Evolutionary conservation across 2,797 vertebrate species (phyloP).

Genomic region (Galago senegalensis): DNA sequence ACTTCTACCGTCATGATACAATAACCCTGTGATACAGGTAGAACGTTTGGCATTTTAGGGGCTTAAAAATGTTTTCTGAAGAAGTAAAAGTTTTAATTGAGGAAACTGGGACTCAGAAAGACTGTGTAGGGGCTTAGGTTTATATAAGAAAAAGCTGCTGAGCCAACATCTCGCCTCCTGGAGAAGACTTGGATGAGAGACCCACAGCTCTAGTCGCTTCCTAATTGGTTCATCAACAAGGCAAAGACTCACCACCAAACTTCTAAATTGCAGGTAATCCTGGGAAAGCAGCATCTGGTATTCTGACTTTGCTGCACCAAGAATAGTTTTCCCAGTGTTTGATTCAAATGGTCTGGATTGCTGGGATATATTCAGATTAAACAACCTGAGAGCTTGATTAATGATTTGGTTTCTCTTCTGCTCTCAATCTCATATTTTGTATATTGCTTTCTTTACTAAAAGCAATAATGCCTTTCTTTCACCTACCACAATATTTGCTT

Average conservation of each 20-base stretch:
- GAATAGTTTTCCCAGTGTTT: conserved; percentile 1
- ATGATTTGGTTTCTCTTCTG: conserved; percentile 47
- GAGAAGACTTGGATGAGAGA: not conserved
- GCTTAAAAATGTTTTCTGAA: not conserved
- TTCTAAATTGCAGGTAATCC: not conserved
- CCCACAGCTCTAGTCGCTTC: not conserved
- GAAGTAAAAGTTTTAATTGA: conserved; percentile 6
- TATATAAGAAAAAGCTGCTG: not conserved
- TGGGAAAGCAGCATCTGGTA: not conserved
- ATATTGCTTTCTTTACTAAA: conserved; percentile 62
- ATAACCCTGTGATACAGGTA: not conserved
- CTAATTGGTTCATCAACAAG: not conserved
- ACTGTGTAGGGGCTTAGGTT: not conserved
- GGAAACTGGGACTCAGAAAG: not conserved
- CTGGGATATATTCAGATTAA: conserved; percentile 59
- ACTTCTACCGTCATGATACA: not conserved
- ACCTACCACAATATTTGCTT: conserved; percentile 54
- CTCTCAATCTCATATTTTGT: conserved; percentile 45
- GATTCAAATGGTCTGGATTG: not conserved
- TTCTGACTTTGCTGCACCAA: conserved; percentile 38
- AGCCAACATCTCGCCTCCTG: not conserved
- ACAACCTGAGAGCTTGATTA: conserved; percentile 51
- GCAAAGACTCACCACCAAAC: not conserved
- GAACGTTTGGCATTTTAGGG: not conserved
- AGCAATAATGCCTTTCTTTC: conserved; percentile 36